phyloP scores from a whole-genome alignment of 2,888 invertebrate genomes.

The Lepidocyrtoides sp. region DNA sequence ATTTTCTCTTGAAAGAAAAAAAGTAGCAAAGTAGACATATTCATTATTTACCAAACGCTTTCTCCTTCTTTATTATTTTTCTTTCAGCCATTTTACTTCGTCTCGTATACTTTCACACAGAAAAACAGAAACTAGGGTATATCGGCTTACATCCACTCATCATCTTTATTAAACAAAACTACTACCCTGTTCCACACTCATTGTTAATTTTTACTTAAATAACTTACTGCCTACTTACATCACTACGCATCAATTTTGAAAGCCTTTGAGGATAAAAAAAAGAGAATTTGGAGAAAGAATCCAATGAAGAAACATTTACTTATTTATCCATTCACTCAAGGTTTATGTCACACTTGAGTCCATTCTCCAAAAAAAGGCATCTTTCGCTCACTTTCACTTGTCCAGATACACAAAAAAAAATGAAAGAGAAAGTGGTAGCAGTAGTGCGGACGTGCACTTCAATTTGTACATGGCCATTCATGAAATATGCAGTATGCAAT shows the following conservation, averaged over 20 bases:
- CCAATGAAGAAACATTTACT: conserved; percentile 36
- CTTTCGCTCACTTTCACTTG: not conserved
- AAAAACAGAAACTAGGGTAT: too few species aligned
- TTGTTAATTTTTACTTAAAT: not conserved
- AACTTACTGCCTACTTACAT: not conserved
- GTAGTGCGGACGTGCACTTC: not conserved
- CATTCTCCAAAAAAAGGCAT: not conserved
- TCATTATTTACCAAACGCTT: too few species aligned
- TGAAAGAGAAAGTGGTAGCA: not conserved
- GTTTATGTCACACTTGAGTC: conserved; percentile 55
- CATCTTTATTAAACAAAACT: conserved; percentile 50
- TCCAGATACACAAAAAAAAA: not conserved
- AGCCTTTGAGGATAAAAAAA: not conserved
- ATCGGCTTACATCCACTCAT: not conserved
- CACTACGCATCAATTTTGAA: not conserved
- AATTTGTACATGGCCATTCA: not conserved
- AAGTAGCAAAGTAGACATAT: not conserved
- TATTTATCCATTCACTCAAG: conserved; percentile 44
- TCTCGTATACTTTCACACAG: too few species aligned
- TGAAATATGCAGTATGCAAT: conserved; percentile 31
- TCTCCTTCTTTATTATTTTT: too few species aligned
- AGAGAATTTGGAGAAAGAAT: not conserved
- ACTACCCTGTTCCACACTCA: not conserved
- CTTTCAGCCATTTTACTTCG: not conserved
- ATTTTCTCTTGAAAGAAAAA: not conserved